Evolutionary conservation across 2,797 vertebrate genomes (phyloP).

Genomic region (Chiropotes sagulatus): DNA sequence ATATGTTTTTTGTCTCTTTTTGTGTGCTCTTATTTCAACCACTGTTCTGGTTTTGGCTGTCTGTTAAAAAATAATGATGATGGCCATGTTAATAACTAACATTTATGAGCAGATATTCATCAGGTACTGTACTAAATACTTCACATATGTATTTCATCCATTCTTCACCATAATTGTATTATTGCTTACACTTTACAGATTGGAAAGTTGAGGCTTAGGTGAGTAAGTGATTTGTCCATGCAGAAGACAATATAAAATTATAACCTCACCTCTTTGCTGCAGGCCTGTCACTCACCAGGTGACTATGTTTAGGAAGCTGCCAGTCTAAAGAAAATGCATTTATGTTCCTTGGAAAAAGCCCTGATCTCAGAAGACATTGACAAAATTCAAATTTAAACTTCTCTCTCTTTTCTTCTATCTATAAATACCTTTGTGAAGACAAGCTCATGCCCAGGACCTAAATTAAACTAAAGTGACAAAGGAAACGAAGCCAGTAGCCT

Average conservation of each 20-base stretch:
- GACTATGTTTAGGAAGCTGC: background rate
- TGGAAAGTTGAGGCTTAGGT: background rate
- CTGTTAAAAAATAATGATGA: background rate
- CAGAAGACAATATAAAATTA: background rate
- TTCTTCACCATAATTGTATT: background rate
- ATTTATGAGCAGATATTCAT: background rate
- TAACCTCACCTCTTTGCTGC: rapidly evolving
- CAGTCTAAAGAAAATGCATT: background rate
- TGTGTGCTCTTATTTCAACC: too few species aligned
- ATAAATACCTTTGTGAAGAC: slow-evolving; percentile 75
- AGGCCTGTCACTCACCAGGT: background rate
- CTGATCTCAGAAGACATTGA: background rate
- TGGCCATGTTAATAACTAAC: background rate
- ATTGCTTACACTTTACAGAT: background rate
- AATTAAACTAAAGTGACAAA: slow-evolving; percentile 74
- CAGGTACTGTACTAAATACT: background rate
- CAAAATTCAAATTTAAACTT: slow-evolving; percentile 59
- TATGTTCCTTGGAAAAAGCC: background rate
- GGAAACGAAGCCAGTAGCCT: slow-evolving; percentile 67
- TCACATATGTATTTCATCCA: background rate
- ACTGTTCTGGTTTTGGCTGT: background rate
- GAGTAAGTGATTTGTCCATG: background rate
- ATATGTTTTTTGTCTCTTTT: background rate
- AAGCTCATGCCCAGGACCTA: slow-evolving; percentile 60
- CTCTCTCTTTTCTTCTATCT: slow-evolving; percentile 54